phyloP scores from a whole-genome alignment of 2,888 invertebrate species.

The Pollenia amentaria region DNA sequence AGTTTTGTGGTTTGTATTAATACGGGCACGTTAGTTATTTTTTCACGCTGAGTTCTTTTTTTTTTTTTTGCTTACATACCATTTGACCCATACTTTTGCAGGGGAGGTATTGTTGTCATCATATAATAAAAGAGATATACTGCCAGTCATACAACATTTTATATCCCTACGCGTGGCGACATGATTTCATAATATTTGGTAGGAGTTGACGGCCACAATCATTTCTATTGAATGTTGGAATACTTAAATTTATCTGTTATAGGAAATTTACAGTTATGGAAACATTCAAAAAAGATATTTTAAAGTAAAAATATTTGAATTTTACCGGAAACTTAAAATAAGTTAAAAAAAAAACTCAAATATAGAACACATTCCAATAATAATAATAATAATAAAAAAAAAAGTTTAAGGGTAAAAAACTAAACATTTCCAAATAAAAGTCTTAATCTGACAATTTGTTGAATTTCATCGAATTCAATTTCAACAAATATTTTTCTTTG shows the following conservation, averaged over 20 bases:
- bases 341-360: too few species aligned
- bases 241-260: neutral
- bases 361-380: too few species aligned
- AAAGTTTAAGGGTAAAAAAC: too few species aligned
- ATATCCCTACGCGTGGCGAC: conserved; percentile 33
- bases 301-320: too few species aligned
- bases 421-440: neutral
- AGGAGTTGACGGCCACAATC: conserved; percentile 24
- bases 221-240: conserved; percentile 19
- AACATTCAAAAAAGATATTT: neutral
- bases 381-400: too few species aligned
- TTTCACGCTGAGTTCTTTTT: neutral
- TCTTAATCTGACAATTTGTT: conserved; percentile 13
- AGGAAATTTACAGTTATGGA: neutral
- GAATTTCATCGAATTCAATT: conserved; percentile 4
- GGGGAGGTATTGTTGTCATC: conserved; percentile 14
- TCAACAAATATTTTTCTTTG: conserved; percentile 55
- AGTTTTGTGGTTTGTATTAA: conserved; percentile 81
- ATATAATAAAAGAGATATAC: conserved; percentile 36
- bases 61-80: neutral
- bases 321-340: too few species aligned
- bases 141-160: conserved; percentile 40
- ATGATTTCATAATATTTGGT: neutral
- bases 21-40: conserved; percentile 74
- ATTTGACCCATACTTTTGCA: conserved; percentile 16